Evolutionary conservation across 2,888 invertebrate genomes (phyloP).

Genomic region (Nasonia oneida): DNA sequence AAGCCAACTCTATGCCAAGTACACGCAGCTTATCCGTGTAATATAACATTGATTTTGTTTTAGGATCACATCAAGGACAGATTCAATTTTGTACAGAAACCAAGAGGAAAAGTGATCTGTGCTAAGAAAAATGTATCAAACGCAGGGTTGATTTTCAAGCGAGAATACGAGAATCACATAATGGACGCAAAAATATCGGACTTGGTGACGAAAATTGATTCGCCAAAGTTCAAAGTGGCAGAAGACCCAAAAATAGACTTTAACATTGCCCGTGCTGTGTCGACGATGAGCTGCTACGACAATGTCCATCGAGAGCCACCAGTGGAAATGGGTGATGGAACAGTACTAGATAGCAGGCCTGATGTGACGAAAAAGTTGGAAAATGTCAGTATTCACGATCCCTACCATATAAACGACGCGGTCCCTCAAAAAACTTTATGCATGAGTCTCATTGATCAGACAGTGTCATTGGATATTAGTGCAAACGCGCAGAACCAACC

Average conservation of each 20-base stretch:
- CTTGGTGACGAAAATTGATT: slow-evolving; percentile 63
- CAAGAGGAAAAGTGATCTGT: slow-evolving; percentile 13
- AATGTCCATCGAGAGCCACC: slow-evolving; percentile 63
- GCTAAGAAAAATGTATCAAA: slow-evolving; percentile 33
- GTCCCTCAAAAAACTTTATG: not conserved
- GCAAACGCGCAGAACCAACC: slow-evolving; percentile 23
- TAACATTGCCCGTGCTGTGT: slow-evolving; percentile 65
- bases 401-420: slow-evolving; percentile 18
- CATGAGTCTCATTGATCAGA: slow-evolving; percentile 21
- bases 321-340: slow-evolving; percentile 62
- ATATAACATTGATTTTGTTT: slow-evolving; percentile 24
- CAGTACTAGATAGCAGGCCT: slow-evolving; percentile 59
- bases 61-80: slow-evolving; percentile 52
- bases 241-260: slow-evolving; percentile 64
- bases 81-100: slow-evolving; percentile 47
- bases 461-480: slow-evolving; percentile 28
- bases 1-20: not conserved
- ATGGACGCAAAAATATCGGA: slow-evolving; percentile 32
- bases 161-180: slow-evolving; percentile 22
- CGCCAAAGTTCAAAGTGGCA: slow-evolving; percentile 67
- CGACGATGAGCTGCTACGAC: slow-evolving; percentile 66
- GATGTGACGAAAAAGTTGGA: slow-evolving; percentile 66
- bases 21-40: not conserved
- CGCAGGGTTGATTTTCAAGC: slow-evolving; percentile 11
- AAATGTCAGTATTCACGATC: slow-evolving; percentile 59